These are phyloP conservation scores for Leptosomus discolor DNA, from an alignment of 2,113 vertebrate genomes.

Conservation along the genomic window DNA sequence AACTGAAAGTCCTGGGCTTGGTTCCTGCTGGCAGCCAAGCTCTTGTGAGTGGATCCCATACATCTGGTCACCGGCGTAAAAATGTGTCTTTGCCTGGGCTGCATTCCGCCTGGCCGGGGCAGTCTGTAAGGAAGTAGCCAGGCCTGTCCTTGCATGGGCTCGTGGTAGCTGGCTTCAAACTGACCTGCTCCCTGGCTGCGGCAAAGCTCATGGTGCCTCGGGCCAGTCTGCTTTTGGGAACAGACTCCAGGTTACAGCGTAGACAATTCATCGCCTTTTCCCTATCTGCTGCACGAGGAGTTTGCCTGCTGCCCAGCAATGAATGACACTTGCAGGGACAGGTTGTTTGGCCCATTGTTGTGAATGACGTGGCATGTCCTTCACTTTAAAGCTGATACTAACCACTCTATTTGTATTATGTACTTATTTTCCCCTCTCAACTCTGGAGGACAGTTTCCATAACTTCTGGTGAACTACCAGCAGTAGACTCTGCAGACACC, in stretches of 20 bases:
- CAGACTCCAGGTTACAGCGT: not conserved
- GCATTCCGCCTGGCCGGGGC: not conserved
- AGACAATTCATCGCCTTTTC: not conserved
- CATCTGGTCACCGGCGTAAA: not conserved
- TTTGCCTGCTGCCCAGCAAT: not conserved
- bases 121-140: not conserved
- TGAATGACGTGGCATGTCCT: not conserved
- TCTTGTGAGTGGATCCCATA: not conserved
- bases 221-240: not conserved
- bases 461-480: not conserved
- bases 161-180: not conserved
- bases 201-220: not conserved
- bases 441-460: not conserved
- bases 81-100: not conserved
- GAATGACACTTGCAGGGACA: not conserved
- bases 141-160: too few relatives aligned
- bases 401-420: not conserved
- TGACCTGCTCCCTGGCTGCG: not conserved
- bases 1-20: not conserved
- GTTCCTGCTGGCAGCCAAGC: not conserved
- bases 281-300: not conserved
- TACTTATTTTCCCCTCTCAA: not conserved
- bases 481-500: not conserved
- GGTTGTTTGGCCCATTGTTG: not conserved
- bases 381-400: not conserved